Percentiles rank a stretch among this genome's conserved stretches.
Conservation (phyloP, 1,140 invertebrate species). For the Cydia fagiglandana region DNA sequence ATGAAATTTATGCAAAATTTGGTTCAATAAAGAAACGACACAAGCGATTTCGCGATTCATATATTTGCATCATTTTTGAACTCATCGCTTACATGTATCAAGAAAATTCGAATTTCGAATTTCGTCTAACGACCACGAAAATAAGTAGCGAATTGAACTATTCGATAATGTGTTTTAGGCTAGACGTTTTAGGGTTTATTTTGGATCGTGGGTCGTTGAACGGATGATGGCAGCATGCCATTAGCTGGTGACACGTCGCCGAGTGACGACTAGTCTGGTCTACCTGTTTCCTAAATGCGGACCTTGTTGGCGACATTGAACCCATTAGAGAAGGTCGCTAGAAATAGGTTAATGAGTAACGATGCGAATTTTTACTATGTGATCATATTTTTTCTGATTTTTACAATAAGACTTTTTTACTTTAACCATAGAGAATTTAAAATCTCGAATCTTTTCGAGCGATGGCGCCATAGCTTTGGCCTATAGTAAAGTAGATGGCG, state of each 20-base stretch:
- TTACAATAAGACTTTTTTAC: too few species aligned
- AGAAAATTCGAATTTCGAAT: constrained; percentile 32
- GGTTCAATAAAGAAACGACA: not conserved
- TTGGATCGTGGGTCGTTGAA: constrained; percentile 21
- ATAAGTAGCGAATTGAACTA: not conserved
- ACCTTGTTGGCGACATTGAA: constrained; percentile 51
- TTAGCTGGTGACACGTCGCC: constrained; percentile 21
- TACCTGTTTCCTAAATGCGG: constrained; percentile 42
- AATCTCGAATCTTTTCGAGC: too few species aligned
- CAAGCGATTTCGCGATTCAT: not conserved
- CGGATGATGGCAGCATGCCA: constrained; percentile 41
- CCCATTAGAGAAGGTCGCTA: constrained; percentile 36
- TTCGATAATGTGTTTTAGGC: not conserved
- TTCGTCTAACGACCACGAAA: constrained; percentile 17
- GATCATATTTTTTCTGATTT: not conserved
- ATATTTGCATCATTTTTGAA: not conserved
- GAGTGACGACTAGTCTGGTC: constrained; percentile 36
- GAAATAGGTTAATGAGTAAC: constrained; percentile 20
- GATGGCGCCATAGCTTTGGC: too few species aligned
- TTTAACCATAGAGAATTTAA: too few species aligned
- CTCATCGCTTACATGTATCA: constrained; percentile 38
- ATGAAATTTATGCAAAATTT: not conserved
- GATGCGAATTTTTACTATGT: not conserved
- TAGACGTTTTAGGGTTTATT: constrained; percentile 28
- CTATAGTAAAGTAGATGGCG: too few species aligned